A percentile compares a stretch with the other conserved stretches of the same genome.
These are phyloP conservation scores for Calyptommatus sinebrachiatus DNA, from an alignment of 2,113 vertebrate species.

Conservation along the genomic window DNA sequence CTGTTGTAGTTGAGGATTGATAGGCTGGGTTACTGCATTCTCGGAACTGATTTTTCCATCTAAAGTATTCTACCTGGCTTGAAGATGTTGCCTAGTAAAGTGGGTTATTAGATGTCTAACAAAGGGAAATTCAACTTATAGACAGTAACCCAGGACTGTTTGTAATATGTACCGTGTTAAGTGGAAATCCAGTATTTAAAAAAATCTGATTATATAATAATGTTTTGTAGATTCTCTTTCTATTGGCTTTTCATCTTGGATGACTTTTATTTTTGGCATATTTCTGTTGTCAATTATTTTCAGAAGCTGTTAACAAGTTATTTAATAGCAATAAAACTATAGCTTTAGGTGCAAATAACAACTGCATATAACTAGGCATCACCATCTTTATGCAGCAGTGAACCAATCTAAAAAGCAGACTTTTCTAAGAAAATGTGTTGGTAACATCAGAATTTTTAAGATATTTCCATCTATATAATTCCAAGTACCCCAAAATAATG, in stretches of 20 bases:
- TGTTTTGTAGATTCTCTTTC: not conserved
- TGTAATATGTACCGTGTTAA: not conserved
- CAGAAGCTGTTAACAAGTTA: not conserved
- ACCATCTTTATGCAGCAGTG: not conserved
- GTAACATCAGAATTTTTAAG: not conserved
- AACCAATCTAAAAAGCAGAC: not conserved
- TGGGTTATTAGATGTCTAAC: too few relatives aligned
- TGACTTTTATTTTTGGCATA: not conserved
- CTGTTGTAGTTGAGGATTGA: too few relatives aligned
- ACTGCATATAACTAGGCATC: not conserved
- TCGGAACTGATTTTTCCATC: too few relatives aligned
- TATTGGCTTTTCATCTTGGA: not conserved
- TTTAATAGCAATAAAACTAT: not conserved
- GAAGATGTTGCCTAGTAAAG: not conserved
- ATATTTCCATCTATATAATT: not conserved
- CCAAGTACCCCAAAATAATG: not conserved
- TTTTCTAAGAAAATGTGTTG: not conserved
- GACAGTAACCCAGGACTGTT: not conserved
- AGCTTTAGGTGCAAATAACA: not conserved
- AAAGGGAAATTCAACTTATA: too few relatives aligned
- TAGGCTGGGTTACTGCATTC: too few relatives aligned
- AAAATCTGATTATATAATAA: not conserved
- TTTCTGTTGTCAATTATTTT: not conserved
- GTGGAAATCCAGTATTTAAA: not conserved
- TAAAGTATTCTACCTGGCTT: too few relatives aligned